A percentile compares a stretch with the other conserved stretches of the same genome.
Conservation (phyloP, 2,113 vertebrate species). For the Leucoraja erinaceus region DNA sequence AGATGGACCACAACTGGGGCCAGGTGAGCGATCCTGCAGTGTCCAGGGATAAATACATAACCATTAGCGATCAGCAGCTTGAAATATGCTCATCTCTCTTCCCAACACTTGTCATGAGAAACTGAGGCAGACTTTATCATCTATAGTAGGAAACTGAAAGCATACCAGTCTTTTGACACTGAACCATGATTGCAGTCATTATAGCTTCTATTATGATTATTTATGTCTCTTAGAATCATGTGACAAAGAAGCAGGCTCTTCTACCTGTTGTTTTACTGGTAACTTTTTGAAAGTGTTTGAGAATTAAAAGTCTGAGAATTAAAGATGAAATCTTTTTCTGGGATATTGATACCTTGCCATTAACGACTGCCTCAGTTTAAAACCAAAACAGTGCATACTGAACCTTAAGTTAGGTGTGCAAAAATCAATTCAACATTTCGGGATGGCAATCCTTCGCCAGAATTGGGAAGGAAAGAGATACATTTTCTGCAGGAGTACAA, state of each 20-base stretch:
- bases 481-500: too few species aligned
- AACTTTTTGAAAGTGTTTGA: background rate
- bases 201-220: background rate
- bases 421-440: too few species aligned
- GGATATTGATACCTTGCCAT: background rate
- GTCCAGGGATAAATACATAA: background rate
- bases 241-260: background rate
- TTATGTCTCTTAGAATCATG: background rate
- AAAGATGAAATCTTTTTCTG: background rate
- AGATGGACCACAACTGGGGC: background rate
- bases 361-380: background rate
- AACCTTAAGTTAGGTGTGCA: too few species aligned
- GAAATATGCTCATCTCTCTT: too few species aligned
- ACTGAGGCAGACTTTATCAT: background rate
- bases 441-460: too few species aligned
- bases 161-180: background rate
- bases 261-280: background rate
- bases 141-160: background rate
- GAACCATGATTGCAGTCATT: background rate
- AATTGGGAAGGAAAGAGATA: too few species aligned
- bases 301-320: background rate
- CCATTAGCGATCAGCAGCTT: background rate
- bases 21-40: background rate
- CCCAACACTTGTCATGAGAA: background rate
- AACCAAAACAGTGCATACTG: too few species aligned